A percentile compares a stretch with the other conserved stretches of the same genome.
Conservation (phyloP, 2,797 vertebrate species). For the Periparus ater region DNA sequence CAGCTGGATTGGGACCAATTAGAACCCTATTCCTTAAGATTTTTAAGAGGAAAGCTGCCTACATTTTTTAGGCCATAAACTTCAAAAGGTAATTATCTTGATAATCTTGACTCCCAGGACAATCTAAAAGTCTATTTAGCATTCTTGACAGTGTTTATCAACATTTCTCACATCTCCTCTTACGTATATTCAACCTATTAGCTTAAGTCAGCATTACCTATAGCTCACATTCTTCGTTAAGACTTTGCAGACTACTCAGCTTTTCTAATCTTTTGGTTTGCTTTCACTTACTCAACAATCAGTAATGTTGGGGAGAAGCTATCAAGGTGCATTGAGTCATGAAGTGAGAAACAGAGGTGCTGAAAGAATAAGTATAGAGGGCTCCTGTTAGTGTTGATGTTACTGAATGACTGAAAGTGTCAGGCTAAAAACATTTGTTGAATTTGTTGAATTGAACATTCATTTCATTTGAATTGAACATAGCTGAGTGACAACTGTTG, state of each 20-base stretch:
- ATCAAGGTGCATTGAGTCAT: neutral
- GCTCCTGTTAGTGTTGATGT: neutral
- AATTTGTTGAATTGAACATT: neutral
- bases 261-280: neutral
- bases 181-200: neutral
- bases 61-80: neutral
- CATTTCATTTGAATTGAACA: neutral
- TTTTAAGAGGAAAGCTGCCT: neutral
- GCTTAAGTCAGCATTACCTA: neutral
- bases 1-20: neutral
- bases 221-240: neutral
- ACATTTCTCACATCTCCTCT: neutral
- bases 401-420: neutral
- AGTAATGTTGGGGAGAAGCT: neutral
- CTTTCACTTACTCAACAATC: neutral
- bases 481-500: neutral
- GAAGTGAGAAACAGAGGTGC: neutral
- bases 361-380: neutral
- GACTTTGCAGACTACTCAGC: neutral
- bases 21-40: neutral
- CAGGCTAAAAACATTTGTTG: neutral
- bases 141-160: neutral
- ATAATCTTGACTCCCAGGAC: neutral
- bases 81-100: neutral
- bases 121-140: neutral